These are phyloP conservation scores for Tyrophagus putrescentiae DNA, from an alignment of 1,140 invertebrate genomes.

Conservation along the genomic window DNA sequence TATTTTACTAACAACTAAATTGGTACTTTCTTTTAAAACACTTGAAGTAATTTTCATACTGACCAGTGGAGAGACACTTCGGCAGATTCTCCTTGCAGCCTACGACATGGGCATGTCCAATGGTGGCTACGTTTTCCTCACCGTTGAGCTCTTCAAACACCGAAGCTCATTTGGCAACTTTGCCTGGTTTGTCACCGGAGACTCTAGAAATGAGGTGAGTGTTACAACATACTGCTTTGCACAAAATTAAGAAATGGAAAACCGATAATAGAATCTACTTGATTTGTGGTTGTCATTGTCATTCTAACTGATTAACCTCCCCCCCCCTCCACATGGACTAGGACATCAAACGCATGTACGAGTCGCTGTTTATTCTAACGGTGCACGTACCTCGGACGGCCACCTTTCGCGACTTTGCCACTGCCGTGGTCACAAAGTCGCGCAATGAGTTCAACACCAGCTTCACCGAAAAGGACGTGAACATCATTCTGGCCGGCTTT, in stretches of 20 bases:
- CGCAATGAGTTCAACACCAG: constrained; percentile 18
- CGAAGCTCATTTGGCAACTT: constrained; percentile 11
- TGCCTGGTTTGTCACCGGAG: constrained; percentile 15
- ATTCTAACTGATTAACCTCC: too few relatives aligned
- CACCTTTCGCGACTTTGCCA: constrained; percentile 23
- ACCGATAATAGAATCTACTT: neutral
- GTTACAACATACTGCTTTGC: too few relatives aligned
- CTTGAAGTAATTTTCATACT: constrained; percentile 20
- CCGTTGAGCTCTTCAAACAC: constrained; percentile 16
- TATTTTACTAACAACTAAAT: neutral
- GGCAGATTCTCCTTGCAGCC: constrained; percentile 23
- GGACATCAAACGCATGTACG: constrained; percentile 27
- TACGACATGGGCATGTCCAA: constrained; percentile 25
- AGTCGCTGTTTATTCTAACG: constrained; percentile 27
- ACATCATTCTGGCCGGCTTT: constrained; percentile 72
- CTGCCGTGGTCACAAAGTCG: constrained; percentile 18
- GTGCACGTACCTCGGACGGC: constrained; percentile 24
- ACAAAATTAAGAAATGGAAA: too few relatives aligned
- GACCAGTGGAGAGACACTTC: constrained; percentile 13
- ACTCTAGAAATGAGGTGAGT: constrained; percentile 18
- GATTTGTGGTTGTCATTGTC: too few relatives aligned
- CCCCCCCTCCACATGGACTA: neutral
- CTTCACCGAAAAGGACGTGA: constrained; percentile 27
- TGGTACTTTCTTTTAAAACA: neutral
- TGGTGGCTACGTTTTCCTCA: constrained; percentile 25